Evolutionary conservation across 2,113 vertebrate species (phyloP), one percentile per base, ranked within the genome.

Genomic region (Onychorhynchus coronatus): DNA sequence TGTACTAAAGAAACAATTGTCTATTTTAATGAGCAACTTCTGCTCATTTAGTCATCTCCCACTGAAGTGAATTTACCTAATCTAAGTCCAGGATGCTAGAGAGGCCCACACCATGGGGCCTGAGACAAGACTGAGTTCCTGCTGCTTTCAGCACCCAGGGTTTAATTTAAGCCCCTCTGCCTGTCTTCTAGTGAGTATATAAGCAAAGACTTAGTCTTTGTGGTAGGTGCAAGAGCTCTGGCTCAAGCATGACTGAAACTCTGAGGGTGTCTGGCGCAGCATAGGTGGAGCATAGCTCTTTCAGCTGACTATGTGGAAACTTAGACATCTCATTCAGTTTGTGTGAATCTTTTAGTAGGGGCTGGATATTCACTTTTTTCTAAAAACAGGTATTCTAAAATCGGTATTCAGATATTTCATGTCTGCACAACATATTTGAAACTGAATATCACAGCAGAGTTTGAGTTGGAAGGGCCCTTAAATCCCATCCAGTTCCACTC

Each of bases 91-190:
- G 46, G 22, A 11, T 81, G 17, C 14, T 63, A 59, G 25, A 61
- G 39, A 49, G 20, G 22, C 15, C 9, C 33, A 5, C 5, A 3
- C 3, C 8, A 5, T 0, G 0, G 6, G 17, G 11, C 13, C 33
- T 59, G 31, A 56, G 35, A 17, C 25, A 91, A 47, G 35, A 13
- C 20, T 30, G 4, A 15, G 13, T 15, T 78, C 13, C 15, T 49
- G 21, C 21, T 56, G 21, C 24, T 33, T 41, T 23, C 17, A 65
- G 35, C 20, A 49, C 5, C 18, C 21, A 37, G 47, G 35, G 46
- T 84, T 66, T 67, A 47, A 62, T 42, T 3, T 70, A 9, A 71
- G 21, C 13, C 7, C 6, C 4, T 19, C 47, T 76, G 6, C 22
- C 24, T 41, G 39, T 6, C 42, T 73, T 14, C 16, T 65, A 22